Percentiles rank a stretch among this genome's conserved stretches.
Evolutionary conservation across 23 tunicate species (phyloP).

Genomic region (Corella eumyota): DNA sequence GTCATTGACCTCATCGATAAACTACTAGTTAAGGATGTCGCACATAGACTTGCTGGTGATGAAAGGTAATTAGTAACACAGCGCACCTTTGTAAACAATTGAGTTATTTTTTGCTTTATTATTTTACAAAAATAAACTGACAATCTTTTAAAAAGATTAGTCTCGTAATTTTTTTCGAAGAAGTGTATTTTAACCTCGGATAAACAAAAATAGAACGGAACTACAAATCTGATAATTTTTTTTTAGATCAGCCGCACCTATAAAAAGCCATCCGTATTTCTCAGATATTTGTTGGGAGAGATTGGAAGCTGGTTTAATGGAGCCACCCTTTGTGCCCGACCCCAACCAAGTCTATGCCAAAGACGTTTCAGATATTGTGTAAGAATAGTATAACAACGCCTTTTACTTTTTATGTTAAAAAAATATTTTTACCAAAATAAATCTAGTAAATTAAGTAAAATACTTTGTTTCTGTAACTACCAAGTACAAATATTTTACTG

Average conservation of each 20-base stretch:
- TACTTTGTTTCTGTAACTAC: too few relatives aligned
- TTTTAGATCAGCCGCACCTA: slow-evolving; percentile 64
- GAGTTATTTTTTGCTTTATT: too few relatives aligned
- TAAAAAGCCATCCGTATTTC: slow-evolving; percentile 73
- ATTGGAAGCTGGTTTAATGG: slow-evolving; percentile 65
- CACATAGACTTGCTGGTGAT: slow-evolving; percentile 40
- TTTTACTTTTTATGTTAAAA: neutral
- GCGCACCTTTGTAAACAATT: too few relatives aligned
- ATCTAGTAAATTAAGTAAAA: too few relatives aligned
- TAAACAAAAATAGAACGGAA: too few relatives aligned
- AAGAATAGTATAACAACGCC: neutral
- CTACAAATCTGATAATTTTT: too few relatives aligned
- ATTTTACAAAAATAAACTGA: too few relatives aligned
- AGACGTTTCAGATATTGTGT: slow-evolving; percentile 70
- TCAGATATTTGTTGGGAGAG: slow-evolving; percentile 75
- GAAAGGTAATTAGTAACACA: slow-evolving; percentile 41
- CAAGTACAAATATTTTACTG: too few relatives aligned
- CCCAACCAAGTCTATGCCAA: slow-evolving; percentile 71
- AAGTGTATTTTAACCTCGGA: too few relatives aligned
- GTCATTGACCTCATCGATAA: slow-evolving; percentile 43
- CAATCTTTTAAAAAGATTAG: too few relatives aligned
- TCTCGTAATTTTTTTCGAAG: too few relatives aligned
- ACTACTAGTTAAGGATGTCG: slow-evolving; percentile 48
- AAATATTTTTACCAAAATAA: too few relatives aligned
- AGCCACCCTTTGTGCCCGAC: slow-evolving; percentile 71